Evolutionary conservation across 2,888 invertebrate genomes (phyloP).

Genomic region (Hartigia nigra): DNA sequence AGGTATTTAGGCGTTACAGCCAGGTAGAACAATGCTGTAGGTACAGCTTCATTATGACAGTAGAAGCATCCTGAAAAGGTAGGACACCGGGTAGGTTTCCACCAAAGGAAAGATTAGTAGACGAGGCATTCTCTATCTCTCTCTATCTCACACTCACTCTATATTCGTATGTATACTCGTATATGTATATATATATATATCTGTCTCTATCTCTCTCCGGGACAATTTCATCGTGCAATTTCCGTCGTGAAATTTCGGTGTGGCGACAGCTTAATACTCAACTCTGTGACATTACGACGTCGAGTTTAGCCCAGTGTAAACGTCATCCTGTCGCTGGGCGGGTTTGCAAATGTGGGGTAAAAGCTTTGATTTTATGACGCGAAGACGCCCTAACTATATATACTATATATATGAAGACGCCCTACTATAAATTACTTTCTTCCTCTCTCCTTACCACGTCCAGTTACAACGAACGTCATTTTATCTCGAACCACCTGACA

Average conservation of each 20-base stretch:
- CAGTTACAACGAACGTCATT: constrained; percentile 13
- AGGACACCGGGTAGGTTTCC: neutral
- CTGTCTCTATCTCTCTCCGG: neutral
- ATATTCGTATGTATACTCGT: neutral
- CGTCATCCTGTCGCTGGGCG: constrained; percentile 23
- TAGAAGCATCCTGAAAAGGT: neutral
- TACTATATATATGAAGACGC: no score
- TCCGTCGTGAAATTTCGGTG: constrained; percentile 16
- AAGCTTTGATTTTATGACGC: constrained; percentile 31
- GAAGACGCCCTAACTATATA: constrained; percentile 15
- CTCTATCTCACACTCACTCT: neutral
- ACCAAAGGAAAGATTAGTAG: neutral
- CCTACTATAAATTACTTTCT: constrained; percentile 24
- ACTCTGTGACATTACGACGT: neutral
- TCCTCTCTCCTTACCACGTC: neutral
- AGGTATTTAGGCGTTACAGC: neutral
- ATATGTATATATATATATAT: neutral
- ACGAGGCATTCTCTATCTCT: neutral
- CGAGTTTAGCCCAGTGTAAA: constrained; percentile 25
- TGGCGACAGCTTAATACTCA: constrained; percentile 19
- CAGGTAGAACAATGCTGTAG: neutral
- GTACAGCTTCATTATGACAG: neutral
- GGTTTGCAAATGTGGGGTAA: constrained; percentile 29
- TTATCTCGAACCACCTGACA: constrained; percentile 19
- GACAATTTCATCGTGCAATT: neutral